A percentile compares a stretch with the other conserved stretches of the same genome.
Conservation (phyloP, 1,140 invertebrate genomes). For the Heterodera carotae region DNA sequence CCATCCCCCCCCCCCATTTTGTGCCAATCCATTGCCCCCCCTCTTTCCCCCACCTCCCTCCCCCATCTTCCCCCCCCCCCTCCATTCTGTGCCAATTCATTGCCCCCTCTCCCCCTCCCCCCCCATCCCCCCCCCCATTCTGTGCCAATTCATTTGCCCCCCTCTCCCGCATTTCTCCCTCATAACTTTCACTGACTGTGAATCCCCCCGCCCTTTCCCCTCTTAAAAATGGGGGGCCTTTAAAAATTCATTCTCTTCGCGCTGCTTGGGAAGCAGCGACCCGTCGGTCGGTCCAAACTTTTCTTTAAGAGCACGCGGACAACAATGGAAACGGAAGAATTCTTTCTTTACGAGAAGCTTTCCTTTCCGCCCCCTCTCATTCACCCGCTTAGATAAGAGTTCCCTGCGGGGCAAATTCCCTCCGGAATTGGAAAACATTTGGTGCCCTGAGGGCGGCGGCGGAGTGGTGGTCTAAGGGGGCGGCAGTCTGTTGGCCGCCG, state of each 20-base stretch:
- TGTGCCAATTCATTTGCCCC: too few relatives aligned
- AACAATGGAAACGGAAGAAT: conserved; percentile 5
- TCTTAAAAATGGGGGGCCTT: conserved; percentile 19
- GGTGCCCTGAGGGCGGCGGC: conserved; percentile 3
- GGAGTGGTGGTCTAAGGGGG: neutral
- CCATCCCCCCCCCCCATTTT: conserved; percentile 1
- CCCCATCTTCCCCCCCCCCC: neutral
- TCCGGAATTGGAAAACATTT: conserved; percentile 18
- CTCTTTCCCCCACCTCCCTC: neutral
- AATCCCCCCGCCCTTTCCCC: neutral
- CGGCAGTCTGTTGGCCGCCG: neutral
- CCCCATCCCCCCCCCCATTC: neutral
- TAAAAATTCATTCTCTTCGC: conserved; percentile 19
- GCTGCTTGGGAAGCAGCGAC: neutral
- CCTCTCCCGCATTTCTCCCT: neutral
- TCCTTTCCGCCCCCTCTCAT: neutral
- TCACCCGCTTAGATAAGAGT: conserved; percentile 10
- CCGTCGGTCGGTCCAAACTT: conserved; percentile 3
- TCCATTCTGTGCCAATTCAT: neutral
- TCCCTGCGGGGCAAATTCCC: conserved; percentile 9
- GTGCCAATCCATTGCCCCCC: neutral
- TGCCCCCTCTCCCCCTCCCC: neutral
- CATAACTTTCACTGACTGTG: too few relatives aligned
- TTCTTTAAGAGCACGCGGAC: neutral
- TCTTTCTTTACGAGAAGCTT: neutral